phyloP scores from a whole-genome alignment of 30 jellyfish, hydroid and myxozoan genomes.

The Turritopsis dohrnii region DNA sequence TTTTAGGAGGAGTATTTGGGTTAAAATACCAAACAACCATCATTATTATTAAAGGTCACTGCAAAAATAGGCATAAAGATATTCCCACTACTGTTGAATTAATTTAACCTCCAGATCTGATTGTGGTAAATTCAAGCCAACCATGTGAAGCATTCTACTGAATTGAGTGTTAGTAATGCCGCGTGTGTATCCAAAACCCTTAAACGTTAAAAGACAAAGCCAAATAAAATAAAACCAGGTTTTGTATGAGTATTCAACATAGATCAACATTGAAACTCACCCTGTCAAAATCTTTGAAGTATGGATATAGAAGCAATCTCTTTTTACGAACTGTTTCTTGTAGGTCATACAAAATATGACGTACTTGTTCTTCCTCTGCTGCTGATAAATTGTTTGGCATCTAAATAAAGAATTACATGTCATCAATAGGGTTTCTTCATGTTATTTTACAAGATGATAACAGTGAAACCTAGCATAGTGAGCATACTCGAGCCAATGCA shows the following conservation, averaged over 20 bases:
- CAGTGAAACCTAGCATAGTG: neutral
- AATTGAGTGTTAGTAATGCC: constrained; percentile 84
- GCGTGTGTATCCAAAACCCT: constrained; percentile 88
- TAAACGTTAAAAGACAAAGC: neutral
- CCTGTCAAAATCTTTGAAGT: constrained; percentile 89
- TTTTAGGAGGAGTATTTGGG: no score
- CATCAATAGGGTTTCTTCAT: neutral
- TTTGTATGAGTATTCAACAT: neutral
- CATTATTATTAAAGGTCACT: no score
- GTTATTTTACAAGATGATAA: neutral
- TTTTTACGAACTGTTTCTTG: constrained; percentile 71
- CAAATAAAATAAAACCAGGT: no score
- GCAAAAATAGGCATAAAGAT: neutral
- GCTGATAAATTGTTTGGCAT: constrained; percentile 63
- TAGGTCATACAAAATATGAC: constrained; percentile 38
- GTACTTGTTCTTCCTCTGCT: constrained; percentile 63
- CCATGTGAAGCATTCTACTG: constrained; percentile 95
- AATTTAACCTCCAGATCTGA: constrained; percentile 78
- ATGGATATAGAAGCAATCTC: constrained; percentile 76
- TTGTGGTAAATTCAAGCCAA: constrained; percentile 66
- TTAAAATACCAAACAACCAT: no score
- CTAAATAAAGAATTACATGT: constrained; percentile 24
- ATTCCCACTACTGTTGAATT: neutral
- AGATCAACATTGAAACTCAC: no score
- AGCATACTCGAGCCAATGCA: constrained; percentile 70